Evolutionary conservation across 1,140 invertebrate species (phyloP), one percentile per base, ranked within the genome.

Genomic region (Caenorhabditis inopinata): DNA sequence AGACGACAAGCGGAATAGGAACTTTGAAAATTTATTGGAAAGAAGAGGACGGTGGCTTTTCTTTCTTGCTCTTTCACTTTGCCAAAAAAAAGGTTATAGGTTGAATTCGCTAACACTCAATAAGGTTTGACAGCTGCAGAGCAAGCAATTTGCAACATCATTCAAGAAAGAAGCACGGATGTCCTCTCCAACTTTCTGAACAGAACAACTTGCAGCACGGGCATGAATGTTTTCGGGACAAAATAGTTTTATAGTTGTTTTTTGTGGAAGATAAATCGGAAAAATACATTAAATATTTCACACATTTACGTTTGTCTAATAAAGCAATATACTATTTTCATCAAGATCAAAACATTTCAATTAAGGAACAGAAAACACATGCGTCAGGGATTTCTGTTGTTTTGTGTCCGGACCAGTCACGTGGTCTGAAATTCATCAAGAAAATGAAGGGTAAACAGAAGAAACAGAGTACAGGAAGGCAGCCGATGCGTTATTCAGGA

Each of bases 401-500:
- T 68, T 32, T 9, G n/a, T 9, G 11, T 38, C 32, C 32, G 23
- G 29, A 9, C 38, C 38, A 9, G 58, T 68, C 58, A 68, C 58
- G 58, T 68, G 58, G 1, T 1, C 2, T 9, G 11, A 16, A 38
- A 68, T 32, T 68, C 58, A 68, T 68, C 58, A 68, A 7, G n/a
- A 29, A 68, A 68, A 68, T 68, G 58, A 16, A 68, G 58, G n/a
- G 58, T 68, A 68, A 68, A 68, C 21, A 68, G 6, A 29, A n/a
- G n/a, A n/a, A n/a, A n/a, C n/a, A n/a, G n/a, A n/a, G n/a, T n/a
- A n/a, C n/a, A n/a, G n/a, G n/a, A n/a, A n/a, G n/a, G n/a, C n/a
- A n/a, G n/a, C n/a, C n/a, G n/a, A n/a, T n/a, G n/a, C n/a, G n/a
- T n/a, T n/a, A n/a, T n/a, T n/a, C n/a, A n/a, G n/a, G n/a, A n/a